These are phyloP conservation scores for Phrynocephalus versicolor DNA, from an alignment of 2,113 vertebrate genomes.

Conservation along the genomic window DNA sequence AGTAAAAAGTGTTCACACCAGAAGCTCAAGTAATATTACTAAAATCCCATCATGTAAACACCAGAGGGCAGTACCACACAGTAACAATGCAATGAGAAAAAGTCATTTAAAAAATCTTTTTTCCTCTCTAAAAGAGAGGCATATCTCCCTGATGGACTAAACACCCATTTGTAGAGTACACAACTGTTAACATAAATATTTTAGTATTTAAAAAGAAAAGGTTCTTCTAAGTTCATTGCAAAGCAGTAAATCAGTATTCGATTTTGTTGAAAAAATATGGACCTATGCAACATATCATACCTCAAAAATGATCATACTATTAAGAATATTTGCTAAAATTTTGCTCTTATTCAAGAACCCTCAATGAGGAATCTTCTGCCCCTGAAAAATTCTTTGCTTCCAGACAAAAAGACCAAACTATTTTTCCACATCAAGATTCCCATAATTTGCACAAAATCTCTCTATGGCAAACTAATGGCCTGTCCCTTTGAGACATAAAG, in stretches of 20 bases:
- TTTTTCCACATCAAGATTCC: too few relatives aligned
- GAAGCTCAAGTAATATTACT: neutral
- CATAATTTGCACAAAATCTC: too few relatives aligned
- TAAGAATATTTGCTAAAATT: too few relatives aligned
- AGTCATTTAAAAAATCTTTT: neutral
- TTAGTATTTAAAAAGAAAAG: neutral
- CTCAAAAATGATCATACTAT: too few relatives aligned
- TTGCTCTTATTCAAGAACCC: too few relatives aligned
- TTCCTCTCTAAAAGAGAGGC: neutral
- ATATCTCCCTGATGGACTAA: neutral
- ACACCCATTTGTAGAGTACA: neutral
- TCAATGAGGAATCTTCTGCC: too few relatives aligned
- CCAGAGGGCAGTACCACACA: conserved; percentile 32
- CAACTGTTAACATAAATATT: neutral
- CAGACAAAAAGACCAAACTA: too few relatives aligned
- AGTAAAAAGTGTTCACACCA: accelerated
- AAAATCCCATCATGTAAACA: neutral
- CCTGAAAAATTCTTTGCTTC: too few relatives aligned
- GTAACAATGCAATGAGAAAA: accelerated
- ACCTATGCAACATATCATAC: too few relatives aligned
- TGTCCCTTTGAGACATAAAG: too few relatives aligned
- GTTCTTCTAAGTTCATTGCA: too few relatives aligned
- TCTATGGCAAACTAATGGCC: too few relatives aligned
- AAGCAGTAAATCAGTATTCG: neutral
- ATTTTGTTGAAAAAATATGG: neutral